Evolutionary conservation across 2,113 vertebrate genomes (phyloP), one percentile per base, ranked within the genome.

Genomic region (Leptobrachium leishanense): DNA sequence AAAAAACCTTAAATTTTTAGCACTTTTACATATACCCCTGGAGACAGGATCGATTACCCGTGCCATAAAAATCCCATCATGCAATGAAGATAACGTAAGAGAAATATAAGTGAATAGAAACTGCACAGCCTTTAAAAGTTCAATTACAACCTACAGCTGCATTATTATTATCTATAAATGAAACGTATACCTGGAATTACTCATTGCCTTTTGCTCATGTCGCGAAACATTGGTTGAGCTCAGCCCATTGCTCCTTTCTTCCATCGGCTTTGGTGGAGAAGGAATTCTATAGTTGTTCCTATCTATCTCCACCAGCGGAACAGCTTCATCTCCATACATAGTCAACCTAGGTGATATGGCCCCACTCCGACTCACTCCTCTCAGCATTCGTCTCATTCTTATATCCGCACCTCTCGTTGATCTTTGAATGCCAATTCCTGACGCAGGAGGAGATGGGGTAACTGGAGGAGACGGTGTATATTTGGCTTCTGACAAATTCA

Each of bases 401-500:
- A 81, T 68, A n/a, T 81, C 78, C 50, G 54, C 50, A n/a, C 64
- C 72, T 43, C 73, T 81, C 20, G 68, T 59, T 1, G 8, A 9
- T 62, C 20, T 74, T 6, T n/a, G 57, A 11, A 68, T 68, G 13
- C 20, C 20, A 41, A 50, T 68, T 39, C 5, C 8, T 57, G 66
- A 43, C 66, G 7, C 31, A 44, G 78, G 72, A 20, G 72, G 78
- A 8, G 53, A 68, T 40, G 78, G 78, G 20, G 72, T 62, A 11
- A 81, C 68, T 41, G 78, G 78, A 2, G 78, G 78, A 20, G 78
- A 81, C 63, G 78, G 78, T 65, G 57, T 50, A n/a, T 3, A 66
- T 9, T 64, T 39, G 7, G 53, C 13, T 74, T 74, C 65, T 20
- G 44, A 46, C 42, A n/a, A 46, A 8, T 2, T 46, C 70, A 72